Base-by-base conservation (phyloP, 92 coral and sea anemone genomes). In the Desmophyllum pertusum region DNA sequence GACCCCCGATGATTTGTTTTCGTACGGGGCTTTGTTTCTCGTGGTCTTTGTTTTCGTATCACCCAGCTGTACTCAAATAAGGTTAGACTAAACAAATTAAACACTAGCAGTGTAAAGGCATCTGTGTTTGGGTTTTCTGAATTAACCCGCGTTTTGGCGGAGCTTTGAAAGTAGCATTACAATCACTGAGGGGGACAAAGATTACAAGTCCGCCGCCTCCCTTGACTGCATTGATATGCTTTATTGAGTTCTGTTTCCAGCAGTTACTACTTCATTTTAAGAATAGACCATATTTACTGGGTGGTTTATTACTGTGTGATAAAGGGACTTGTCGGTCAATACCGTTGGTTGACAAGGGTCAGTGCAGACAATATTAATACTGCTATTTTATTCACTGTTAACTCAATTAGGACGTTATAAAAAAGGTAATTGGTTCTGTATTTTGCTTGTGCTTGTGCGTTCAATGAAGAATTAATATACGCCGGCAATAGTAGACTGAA, bases 1-100 rank as follows among this genome's bases (percentile, higher is more conserved):
- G 18, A 25, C 84, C 67, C 45, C 84, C 68, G 46, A 21, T 19
- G 84, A 67, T 76, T 51, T 80, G 43, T 80, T 80, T 68, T 43
- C 46, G 36, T 19, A n/a, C 37, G 8, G 17, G 33, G n/a, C 15
- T 19, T 51, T 53, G 30, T 64, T 39, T 29, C 10, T 41, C 18
- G 23, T 40, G 25, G 25, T 67, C n/a, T 37, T 67, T 67, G 73
- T 67, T 67, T 67, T 67, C 43, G 15, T 38, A 67, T 15, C 15
- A 67, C 73, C 42, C 73, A 67, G 73, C 45, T 67, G 73, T n/a
- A 67, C 13, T 64, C 73, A 18, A 18, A 35, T 67, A 35, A 67
- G 18, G 6, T 43, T 38, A 6, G 3, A 9, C 42, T 38, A 15
- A 67, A 50, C 55, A 50, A 10, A 50, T 50, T 50, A 50, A 50